Conservation (phyloP, 2,888 invertebrate species). For the Temnothorax rugatulus region DNA sequence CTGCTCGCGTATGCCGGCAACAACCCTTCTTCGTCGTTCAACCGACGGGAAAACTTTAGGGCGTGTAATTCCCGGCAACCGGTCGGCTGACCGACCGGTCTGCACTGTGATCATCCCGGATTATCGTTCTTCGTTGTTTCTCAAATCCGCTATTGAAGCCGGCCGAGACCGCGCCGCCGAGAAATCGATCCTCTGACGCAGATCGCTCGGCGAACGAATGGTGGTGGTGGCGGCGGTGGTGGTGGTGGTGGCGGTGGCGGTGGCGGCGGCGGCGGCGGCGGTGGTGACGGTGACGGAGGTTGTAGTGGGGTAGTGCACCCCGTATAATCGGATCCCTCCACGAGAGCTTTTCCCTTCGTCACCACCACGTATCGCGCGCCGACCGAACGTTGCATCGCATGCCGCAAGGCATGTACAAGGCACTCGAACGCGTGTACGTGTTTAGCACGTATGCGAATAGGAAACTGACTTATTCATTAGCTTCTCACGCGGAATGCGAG, state of each 20-base stretch:
- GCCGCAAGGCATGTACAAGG: conserved; percentile 17
- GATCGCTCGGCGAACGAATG: conserved; percentile 41
- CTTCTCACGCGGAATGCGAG: neutral
- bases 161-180: conserved; percentile 35
- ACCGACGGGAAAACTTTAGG: conserved; percentile 61
- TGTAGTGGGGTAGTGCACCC: conserved; percentile 23
- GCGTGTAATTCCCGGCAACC: conserved; percentile 39
- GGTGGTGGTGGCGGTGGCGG: neutral
- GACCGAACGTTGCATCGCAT: conserved; percentile 29
- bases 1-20: conserved; percentile 51
- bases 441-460: conserved; percentile 14
- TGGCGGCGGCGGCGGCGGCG: neutral
- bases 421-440: conserved; percentile 30
- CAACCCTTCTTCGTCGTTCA: conserved; percentile 59
- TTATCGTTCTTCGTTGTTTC: conserved; percentile 51
- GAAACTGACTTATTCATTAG: conserved; percentile 21
- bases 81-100: conserved; percentile 3
- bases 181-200: conserved; percentile 55
- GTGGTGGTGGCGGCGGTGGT: neutral
- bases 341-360: conserved; percentile 40
- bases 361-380: conserved; percentile 15
- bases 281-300: neutral
- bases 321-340: conserved; percentile 42
- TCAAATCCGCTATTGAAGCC: conserved; percentile 46
- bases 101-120: conserved; percentile 48